Conservation (phyloP, 2,113 vertebrate genomes). For the Tylochromis polylepis region DNA sequence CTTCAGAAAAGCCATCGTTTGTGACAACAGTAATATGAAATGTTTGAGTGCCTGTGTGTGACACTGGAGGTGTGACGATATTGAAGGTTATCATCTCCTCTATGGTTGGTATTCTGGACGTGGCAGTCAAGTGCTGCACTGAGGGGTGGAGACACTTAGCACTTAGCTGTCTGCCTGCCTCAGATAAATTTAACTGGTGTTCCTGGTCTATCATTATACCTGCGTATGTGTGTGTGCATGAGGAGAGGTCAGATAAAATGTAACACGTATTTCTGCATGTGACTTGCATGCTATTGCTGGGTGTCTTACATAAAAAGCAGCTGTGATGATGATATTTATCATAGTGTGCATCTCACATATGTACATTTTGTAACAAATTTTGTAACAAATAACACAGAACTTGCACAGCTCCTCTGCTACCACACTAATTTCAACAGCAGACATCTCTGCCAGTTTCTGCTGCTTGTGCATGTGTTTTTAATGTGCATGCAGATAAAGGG, state of each 20-base stretch:
- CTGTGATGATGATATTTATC: neutral
- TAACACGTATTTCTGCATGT: neutral
- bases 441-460: neutral
- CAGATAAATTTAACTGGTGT: constrained; percentile 42
- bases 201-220: neutral
- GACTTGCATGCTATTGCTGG: neutral
- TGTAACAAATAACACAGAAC: neutral
- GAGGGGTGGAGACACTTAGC: constrained; percentile 21
- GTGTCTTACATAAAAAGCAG: neutral
- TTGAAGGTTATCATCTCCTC: constrained; percentile 4
- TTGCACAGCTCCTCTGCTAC: neutral
- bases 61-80: neutral
- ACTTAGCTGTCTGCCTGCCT: constrained; percentile 19
- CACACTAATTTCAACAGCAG: neutral
- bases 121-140: neutral
- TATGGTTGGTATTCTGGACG: neutral
- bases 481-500: neutral
- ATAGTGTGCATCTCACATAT: neutral
- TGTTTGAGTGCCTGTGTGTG: neutral
- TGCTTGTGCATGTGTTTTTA: neutral
- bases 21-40: neutral
- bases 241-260: neutral
- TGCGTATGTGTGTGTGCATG: neutral
- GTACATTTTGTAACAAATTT: neutral
- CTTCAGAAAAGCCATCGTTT: neutral